Evolutionary conservation across 2,113 vertebrate genomes (phyloP), one percentile per base, ranked within the genome.

Genomic region (Beaufortia kweichowensis): DNA sequence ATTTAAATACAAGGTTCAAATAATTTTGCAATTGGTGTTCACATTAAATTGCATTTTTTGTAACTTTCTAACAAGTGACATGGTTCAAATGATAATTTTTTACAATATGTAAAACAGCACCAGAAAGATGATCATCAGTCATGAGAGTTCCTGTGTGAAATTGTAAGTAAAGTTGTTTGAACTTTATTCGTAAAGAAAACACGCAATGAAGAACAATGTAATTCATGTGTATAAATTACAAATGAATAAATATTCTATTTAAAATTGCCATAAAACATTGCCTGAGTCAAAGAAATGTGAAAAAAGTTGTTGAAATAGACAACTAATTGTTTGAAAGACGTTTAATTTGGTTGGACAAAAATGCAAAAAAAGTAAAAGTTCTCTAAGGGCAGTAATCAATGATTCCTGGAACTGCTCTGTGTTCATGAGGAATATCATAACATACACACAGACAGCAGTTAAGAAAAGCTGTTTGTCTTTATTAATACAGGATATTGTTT

Each of bases 211-310:
- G 69, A 23, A 46, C 60, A 55, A 24, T 79, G 11, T 9, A 43
- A 61, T 48, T 67, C 14, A 55, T 57, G 64, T 61, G 59, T 41
- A 79, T 62, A 79, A 75, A 62, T 79, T 67, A 79, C 64, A 68
- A 75, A 75, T 60, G 8, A 59, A 26, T 57, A 46, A 74, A 70
- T 61, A 29, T 69, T 70, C 66, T 3, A 46, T 48, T 55, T 43
- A 3, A 71, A 53, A 70, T 15, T 29, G 6, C 5, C 67, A 48
- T 19, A 24, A 19, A 62, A 29, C 15, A n/a, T 50, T 14, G 50
- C 6, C 46, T 29, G 28, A 21, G 10, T n/a, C n/a, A n/a, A n/a
- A 10, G 48, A 53, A 53, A 53, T 53, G 4, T 39, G 35, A 10
- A 39, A 10, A 10, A 39, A 39, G 35, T 28, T 28, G 23, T 24